These are phyloP conservation scores for Lamprologus sp. DNA, from an alignment of 2,113 vertebrate species.

Conservation along the genomic window DNA sequence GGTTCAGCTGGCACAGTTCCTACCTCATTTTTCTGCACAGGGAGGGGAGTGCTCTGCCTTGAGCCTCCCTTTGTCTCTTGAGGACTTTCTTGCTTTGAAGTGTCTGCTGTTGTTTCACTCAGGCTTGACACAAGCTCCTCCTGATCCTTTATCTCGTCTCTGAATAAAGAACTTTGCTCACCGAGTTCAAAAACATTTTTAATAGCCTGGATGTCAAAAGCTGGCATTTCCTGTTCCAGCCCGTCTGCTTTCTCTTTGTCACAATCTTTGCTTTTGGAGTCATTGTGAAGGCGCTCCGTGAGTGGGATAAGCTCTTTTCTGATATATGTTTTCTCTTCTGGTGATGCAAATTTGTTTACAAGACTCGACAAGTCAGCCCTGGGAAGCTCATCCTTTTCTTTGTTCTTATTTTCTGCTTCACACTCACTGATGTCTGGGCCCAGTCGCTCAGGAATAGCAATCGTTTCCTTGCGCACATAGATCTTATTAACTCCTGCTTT, in stretches of 20 bases:
- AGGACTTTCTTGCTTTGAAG: slow-evolving; percentile 59
- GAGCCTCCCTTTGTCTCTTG: slow-evolving; percentile 44
- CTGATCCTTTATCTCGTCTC: slow-evolving; percentile 57
- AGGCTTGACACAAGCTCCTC: slow-evolving; percentile 62
- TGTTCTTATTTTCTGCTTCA: slow-evolving; percentile 31
- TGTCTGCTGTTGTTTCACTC: slow-evolving; percentile 52
- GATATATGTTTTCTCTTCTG: slow-evolving; percentile 48
- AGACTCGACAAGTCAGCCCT: slow-evolving; percentile 46
- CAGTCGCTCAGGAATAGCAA: slow-evolving; percentile 49
- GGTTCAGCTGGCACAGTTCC: slow-evolving; percentile 52
- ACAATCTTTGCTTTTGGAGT: slow-evolving; percentile 41
- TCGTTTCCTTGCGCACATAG: slow-evolving; percentile 59
- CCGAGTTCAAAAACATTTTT: slow-evolving; percentile 75
- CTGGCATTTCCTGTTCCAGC: slow-evolving; percentile 61
- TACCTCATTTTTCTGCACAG: slow-evolving; percentile 30
- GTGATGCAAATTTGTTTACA: slow-evolving; percentile 66
- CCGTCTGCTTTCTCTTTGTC: slow-evolving; percentile 53
- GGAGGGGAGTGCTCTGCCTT: slow-evolving; percentile 44
- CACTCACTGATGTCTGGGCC: slow-evolving; percentile 60
- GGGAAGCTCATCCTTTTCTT: slow-evolving; percentile 59
- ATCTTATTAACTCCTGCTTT: slow-evolving; percentile 66
- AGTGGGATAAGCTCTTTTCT: slow-evolving; percentile 53
- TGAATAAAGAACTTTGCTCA: slow-evolving; percentile 60
- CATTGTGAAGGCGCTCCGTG: slow-evolving; percentile 43
- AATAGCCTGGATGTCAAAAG: slow-evolving; percentile 71